Evolutionary conservation across 2,113 vertebrate genomes (phyloP), one percentile per base, ranked within the genome.

Genomic region (Sebastes fasciatus): DNA sequence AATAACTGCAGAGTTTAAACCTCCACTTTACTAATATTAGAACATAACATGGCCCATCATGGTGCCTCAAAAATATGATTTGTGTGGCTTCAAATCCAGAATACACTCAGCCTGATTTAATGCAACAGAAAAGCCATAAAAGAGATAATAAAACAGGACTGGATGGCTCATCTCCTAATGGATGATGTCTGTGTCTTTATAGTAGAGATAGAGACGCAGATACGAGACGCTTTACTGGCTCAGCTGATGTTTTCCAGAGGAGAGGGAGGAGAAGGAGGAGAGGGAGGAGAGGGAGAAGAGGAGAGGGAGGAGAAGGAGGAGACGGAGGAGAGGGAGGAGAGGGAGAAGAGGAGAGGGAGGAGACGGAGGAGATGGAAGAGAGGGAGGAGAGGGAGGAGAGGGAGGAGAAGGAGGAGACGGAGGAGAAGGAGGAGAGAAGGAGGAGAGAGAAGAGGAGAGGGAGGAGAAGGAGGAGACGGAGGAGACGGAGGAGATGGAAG

Each of bases 161-260:
- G 17, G 26, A 16, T 34, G 1, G 0, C 62, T 78, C 69, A 10
- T 74, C 72, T 70, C 26, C 65, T 80, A 68, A 63, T 66, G 64
- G 23, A 57, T 65, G 58, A 40, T 63, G 67, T 51, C 67, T 9
- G 54, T 54, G 19, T 69, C 40, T 43, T 77, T 23, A 54, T 34
- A 34, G 26, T 4, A 48, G 49, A 45, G 21, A 75, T 23, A 70
- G 72, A 80, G 23, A 68, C 16, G 3, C 34, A 34, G 63, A 81
- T 51, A 71, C 13, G 77, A 79, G 63, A 13, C 57, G 1, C 26
- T 66, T 66, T 21, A 67, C 45, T 5, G 76, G 73, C 65, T 68
- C 79, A 85, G 74, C 26, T 49, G 77, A 72, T 5, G 80, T 75
- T 86, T 81, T 86, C 54, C 78, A 76, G 70, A 71, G 11, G 42